Evolutionary conservation across 2,113 vertebrate genomes (phyloP), one percentile per base, ranked within the genome.

Genomic region (Nematolebias whitei): DNA sequence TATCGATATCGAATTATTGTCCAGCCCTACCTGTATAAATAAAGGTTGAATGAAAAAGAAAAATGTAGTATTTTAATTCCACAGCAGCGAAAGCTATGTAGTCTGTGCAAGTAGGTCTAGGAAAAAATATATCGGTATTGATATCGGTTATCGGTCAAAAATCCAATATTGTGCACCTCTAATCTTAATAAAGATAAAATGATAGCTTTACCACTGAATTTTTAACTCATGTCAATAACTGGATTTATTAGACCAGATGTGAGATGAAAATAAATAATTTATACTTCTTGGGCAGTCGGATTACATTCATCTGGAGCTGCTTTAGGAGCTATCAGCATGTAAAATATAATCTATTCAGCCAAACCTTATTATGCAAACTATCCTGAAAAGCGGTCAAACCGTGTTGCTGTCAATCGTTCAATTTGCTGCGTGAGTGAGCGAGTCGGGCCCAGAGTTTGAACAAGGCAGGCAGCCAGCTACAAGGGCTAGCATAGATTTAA

Each of bases 401-500:
- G 19, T 50, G 63, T 73, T 77, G 69, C 57, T 87, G 85, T 85
- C 82, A 78, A 57, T 87, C 62, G 60, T 77, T 89, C 85, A 49
- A 84, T 90, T 87, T 86, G 78, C 80, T 71, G 76, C 71, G 53
- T 81, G 84, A 75, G 54, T 49, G 71, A 75, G 54, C 44, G 71
- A 68, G 62, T 60, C 43, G 61, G 78, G 53, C 66, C 49, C 49
- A 14, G 58, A 58, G 79, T 74, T 73, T 73, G 68, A n/a, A 50
- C 22, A 35, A 74, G 73, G 80, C 84, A 84, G 70, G 50, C 81
- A 59, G 74, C 51, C 79, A 85, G 83, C 83, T 76, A 78, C 57
- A 64, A 68, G 79, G 77, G 77, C 85, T 72, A 85, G 76, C 79
- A 78, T 82, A 78, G 83, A 88, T 83, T 87, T 66, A 79, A 85